phyloP scores from a whole-genome alignment of 2,888 invertebrate genomes.

The Panorpa germanica region DNA sequence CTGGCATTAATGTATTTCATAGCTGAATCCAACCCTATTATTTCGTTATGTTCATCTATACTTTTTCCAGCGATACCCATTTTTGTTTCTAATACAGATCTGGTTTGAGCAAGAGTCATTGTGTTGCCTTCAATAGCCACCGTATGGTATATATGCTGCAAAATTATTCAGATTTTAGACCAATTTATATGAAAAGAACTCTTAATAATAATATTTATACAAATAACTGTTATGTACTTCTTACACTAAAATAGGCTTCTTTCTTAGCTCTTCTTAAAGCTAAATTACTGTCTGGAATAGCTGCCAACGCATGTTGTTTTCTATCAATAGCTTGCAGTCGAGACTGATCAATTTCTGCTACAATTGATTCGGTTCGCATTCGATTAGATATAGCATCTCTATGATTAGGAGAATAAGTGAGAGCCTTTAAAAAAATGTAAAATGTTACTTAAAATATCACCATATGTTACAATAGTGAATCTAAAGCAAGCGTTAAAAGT shows the following conservation, averaged over 20 bases:
- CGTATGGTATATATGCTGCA: conserved; percentile 91
- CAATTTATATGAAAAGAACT: no score
- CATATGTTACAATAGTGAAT: not conserved
- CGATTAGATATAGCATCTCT: conserved; percentile 60
- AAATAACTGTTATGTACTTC: no score
- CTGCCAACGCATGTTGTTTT: conserved; percentile 63
- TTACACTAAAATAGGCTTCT: conserved; percentile 90
- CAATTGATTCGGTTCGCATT: conserved; percentile 70
- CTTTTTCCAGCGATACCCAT: conserved; percentile 79
- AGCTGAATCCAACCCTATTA: conserved; percentile 83
- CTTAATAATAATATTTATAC: no score
- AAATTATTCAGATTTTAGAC: no score
- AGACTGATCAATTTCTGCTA: conserved; percentile 68
- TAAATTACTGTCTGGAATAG: conserved; percentile 61
- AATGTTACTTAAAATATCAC: conserved; percentile 1
- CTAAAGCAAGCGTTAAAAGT: conserved; percentile 8
- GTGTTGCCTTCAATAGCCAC: conserved; percentile 97
- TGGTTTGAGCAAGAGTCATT: conserved; percentile 80
- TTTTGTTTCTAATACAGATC: conserved; percentile 80
- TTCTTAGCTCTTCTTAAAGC: conserved; percentile 76
- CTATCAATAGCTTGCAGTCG: conserved; percentile 41
- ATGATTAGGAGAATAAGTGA: conserved; percentile 70
- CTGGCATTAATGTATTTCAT: conserved; percentile 83
- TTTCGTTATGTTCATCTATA: conserved; percentile 92
- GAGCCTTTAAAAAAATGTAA: conserved; percentile 29